These are phyloP conservation scores for Pseudorectes ferrugineus DNA, from an alignment of 2,113 vertebrate species.

Conservation along the genomic window DNA sequence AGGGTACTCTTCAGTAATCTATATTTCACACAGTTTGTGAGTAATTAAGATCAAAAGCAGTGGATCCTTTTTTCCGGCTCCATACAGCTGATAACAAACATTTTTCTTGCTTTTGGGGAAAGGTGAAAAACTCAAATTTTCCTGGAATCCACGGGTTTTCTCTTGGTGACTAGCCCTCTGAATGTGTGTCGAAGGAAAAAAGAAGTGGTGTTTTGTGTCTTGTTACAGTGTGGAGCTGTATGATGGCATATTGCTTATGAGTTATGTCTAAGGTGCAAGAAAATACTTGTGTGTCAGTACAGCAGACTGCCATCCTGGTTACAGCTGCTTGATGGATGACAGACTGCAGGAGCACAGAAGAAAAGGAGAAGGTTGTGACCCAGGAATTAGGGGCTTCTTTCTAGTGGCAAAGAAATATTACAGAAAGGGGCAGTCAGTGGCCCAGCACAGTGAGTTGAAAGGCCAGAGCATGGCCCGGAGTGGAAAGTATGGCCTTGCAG, in stretches of 20 bases:
- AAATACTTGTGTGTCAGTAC: not conserved
- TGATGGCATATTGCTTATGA: not conserved
- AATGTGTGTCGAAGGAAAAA: not conserved
- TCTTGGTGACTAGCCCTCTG: not conserved
- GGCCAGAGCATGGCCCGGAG: not conserved
- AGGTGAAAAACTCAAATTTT: not conserved
- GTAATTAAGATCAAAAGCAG: not conserved
- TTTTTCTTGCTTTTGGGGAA: not conserved
- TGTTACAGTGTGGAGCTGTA: not conserved
- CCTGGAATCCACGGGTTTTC: not conserved
- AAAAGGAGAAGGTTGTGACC: not conserved
- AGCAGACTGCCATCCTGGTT: not conserved
- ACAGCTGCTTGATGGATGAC: not conserved
- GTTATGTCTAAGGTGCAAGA: not conserved
- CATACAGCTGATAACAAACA: not conserved
- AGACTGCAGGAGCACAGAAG: not conserved
- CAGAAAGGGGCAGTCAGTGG: not conserved
- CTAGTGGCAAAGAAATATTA: not conserved
- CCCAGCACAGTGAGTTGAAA: not conserved
- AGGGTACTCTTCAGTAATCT: not conserved
- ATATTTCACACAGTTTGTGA: not conserved
- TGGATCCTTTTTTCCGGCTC: not conserved
- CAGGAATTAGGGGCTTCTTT: not conserved
- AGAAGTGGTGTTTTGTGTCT: not conserved
- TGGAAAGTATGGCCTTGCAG: not conserved